Evolutionary conservation across 1,140 invertebrate species (phyloP).

Genomic region (Drosophila santomea): DNA sequence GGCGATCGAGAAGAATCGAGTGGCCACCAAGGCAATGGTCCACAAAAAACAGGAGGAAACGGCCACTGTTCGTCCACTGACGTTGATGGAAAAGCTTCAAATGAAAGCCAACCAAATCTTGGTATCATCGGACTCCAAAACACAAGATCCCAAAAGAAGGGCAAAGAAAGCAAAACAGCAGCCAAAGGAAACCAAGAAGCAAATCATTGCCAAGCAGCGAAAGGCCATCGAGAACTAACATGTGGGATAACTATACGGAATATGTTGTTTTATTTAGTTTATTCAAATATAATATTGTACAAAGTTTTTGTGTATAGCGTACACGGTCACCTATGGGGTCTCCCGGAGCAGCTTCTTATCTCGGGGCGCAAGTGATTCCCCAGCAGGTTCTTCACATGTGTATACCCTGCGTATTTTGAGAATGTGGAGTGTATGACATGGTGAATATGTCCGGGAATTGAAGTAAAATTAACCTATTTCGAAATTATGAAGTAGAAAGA

Average conservation of each 20-base stretch:
- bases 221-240: slow-evolving; percentile 36
- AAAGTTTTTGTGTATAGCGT: slow-evolving; percentile 2
- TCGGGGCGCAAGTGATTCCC: slow-evolving; percentile 53
- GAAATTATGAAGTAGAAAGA: no score
- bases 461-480: no score
- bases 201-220: slow-evolving; percentile 31
- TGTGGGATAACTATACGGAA: not conserved
- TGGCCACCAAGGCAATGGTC: slow-evolving; percentile 12
- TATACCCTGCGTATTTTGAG: slow-evolving; percentile 4
- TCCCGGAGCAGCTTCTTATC: slow-evolving; percentile 52
- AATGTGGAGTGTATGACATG: no score
- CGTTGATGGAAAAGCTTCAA: slow-evolving; percentile 78
- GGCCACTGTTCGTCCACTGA: slow-evolving; percentile 25
- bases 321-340: not conserved
- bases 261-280: slow-evolving; percentile 14
- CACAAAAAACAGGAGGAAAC: slow-evolving; percentile 23
- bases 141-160: not conserved
- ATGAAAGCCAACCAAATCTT: slow-evolving; percentile 22
- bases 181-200: slow-evolving; percentile 27
- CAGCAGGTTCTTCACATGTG: slow-evolving; percentile 43
- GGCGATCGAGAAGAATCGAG: slow-evolving; percentile 46
- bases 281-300: slow-evolving; percentile 19
- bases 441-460: no score
- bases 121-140: not conserved
- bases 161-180: not conserved